Conservation (phyloP, 2,888 invertebrate species). For the Dendrolimus houi region DNA sequence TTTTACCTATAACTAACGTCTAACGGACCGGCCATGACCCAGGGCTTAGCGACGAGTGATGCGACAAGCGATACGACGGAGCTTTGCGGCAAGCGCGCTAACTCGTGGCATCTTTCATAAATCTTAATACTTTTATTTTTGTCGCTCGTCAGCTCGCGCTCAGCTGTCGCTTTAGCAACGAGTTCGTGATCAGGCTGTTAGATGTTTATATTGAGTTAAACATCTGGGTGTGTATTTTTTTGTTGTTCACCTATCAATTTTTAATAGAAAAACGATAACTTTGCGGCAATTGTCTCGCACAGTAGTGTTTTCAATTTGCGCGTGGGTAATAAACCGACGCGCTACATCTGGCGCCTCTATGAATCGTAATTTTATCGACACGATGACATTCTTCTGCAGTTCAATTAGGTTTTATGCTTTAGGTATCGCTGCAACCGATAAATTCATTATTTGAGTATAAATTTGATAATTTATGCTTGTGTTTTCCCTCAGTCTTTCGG, state of each 20-base stretch:
- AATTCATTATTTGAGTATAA: constrained; percentile 13
- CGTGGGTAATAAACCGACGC: constrained; percentile 48
- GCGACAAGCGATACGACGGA: too few species aligned
- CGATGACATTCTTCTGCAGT: constrained; percentile 53
- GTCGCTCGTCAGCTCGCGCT: too few species aligned
- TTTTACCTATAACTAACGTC: too few species aligned
- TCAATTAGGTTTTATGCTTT: constrained; percentile 58
- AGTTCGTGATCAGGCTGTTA: too few species aligned
- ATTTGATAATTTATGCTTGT: constrained; percentile 1
- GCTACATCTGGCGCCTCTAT: constrained; percentile 60
- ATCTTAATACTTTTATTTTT: too few species aligned
- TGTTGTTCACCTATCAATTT: constrained; percentile 25
- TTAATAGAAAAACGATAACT: constrained; percentile 65
- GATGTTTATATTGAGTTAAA: not conserved
- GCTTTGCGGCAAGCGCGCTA: too few species aligned
- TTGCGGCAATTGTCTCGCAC: constrained; percentile 42
- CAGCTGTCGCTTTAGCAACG: too few species aligned
- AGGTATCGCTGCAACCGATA: constrained; percentile 15
- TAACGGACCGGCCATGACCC: too few species aligned
- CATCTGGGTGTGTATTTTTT: not conserved
- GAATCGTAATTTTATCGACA: constrained; percentile 62
- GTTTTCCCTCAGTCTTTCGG: not conserved
- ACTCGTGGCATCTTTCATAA: too few species aligned
- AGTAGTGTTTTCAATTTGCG: constrained; percentile 61
- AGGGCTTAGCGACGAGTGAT: too few species aligned